Percentiles rank a stretch among this genome's conserved stretches.
Evolutionary conservation across 2,797 vertebrate species (phyloP).

Genomic region (Myiotriccus ornatus): DNA sequence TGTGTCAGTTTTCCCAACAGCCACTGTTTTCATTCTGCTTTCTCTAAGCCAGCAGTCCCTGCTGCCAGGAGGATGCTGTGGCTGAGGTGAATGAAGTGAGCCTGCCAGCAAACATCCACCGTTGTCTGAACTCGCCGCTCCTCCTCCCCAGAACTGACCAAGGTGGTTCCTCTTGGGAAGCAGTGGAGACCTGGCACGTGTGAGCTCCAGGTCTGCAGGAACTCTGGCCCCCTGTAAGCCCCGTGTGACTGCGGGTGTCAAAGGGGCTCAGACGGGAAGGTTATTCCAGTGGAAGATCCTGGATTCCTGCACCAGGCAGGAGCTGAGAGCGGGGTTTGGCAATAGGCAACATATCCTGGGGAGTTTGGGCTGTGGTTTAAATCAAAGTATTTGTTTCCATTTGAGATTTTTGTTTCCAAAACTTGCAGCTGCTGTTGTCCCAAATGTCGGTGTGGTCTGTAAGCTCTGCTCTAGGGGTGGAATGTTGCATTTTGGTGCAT

Average conservation of each 20-base stretch:
- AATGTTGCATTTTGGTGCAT: not conserved
- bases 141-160: not conserved
- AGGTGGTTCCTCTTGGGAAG: not conserved
- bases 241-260: not conserved
- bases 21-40: constrained; percentile 23
- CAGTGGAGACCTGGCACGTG: not conserved
- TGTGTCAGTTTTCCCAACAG: not conserved
- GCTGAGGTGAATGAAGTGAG: not conserved
- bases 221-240: not conserved
- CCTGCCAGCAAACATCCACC: not conserved
- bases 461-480: not conserved
- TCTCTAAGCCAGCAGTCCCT: not conserved
- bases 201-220: not conserved
- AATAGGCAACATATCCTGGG: not conserved
- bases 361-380: not conserved
- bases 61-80: constrained; percentile 13
- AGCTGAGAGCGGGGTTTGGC: not conserved
- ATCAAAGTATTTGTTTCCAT: not conserved
- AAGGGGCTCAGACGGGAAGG: not conserved
- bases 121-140: not conserved
- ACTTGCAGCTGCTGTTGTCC: not conserved
- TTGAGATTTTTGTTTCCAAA: not conserved
- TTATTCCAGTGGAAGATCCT: not conserved
- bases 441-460: accelerated
- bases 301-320: not conserved